A percentile compares a stretch with the other conserved stretches of the same genome.
Conservation (phyloP, 1,140 invertebrate genomes). For the Amyelois transitella region DNA sequence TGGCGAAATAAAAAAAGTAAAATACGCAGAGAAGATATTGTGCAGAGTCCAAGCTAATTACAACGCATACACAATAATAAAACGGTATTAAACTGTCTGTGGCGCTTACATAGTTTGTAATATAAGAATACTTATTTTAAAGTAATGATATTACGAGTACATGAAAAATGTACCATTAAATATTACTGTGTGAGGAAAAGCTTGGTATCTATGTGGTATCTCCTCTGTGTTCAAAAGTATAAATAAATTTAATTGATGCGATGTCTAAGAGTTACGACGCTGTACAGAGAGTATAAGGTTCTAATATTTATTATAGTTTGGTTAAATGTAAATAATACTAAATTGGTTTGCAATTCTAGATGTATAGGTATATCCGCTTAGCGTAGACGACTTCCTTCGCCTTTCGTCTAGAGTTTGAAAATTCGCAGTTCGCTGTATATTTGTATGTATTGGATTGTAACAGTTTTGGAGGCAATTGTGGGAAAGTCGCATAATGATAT, state of each 20-base stretch:
- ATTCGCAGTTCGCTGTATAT: conserved; percentile 14
- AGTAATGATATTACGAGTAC: too few species aligned
- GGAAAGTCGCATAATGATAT: not conserved
- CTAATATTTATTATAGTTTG: conserved; percentile 56
- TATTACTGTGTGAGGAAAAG: too few species aligned
- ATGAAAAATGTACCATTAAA: too few species aligned
- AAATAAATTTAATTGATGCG: conserved; percentile 33
- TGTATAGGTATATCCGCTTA: conserved; percentile 26
- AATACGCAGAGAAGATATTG: not conserved
- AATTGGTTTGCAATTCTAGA: conserved; percentile 34
- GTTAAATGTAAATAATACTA: conserved; percentile 42
- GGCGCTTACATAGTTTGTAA: too few species aligned
- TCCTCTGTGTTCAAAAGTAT: not conserved
- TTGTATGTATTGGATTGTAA: conserved; percentile 1
- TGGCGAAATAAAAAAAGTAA: not conserved
- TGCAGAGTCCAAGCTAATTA: not conserved
- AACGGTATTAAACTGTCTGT: too few species aligned
- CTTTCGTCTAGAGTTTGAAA: conserved; percentile 4
- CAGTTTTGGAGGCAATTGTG: not conserved
- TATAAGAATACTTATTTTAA: too few species aligned
- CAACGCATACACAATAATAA: too few species aligned
- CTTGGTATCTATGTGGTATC: not conserved
- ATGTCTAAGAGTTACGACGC: conserved; percentile 26
- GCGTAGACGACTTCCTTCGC: conserved; percentile 1
- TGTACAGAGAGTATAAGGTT: conserved; percentile 66